Conservation (phyloP, 2,888 invertebrate genomes). For the Sinodicranocentrus sp. region DNA sequence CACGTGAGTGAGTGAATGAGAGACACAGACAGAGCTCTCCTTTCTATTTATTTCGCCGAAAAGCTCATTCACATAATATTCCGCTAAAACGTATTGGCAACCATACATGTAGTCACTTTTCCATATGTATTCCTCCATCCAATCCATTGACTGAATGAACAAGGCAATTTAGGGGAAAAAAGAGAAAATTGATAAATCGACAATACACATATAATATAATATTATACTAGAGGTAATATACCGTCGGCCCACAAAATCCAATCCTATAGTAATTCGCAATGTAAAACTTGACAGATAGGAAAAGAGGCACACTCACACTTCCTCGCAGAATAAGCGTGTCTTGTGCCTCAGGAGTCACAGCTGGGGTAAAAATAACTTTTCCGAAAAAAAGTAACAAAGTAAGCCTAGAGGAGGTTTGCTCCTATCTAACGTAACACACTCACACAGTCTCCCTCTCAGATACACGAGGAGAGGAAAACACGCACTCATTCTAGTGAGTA, state of each 20-base stretch:
- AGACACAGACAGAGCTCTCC: too few relatives aligned
- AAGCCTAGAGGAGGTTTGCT: neutral
- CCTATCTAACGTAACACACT: neutral
- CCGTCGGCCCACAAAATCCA: neutral
- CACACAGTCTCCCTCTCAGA: conserved; percentile 27
- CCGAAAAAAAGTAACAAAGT: conserved; percentile 1
- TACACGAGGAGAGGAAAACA: conserved; percentile 12
- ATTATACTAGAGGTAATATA: neutral
- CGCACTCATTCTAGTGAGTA: conserved; percentile 42
- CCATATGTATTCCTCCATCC: too few relatives aligned
- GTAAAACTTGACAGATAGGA: neutral
- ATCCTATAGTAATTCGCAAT: conserved; percentile 23
- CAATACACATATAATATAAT: conserved; percentile 26
- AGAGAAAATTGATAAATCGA: conserved; percentile 58
- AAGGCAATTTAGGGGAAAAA: conserved; percentile 13
- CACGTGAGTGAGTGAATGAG: too few relatives aligned
- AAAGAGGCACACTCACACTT: too few relatives aligned
- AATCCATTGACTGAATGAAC: conserved; percentile 9
- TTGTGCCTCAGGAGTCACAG: too few relatives aligned
- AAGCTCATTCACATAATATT: too few relatives aligned
- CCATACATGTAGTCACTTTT: too few relatives aligned
- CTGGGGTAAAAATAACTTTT: neutral
- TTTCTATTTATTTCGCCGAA: too few relatives aligned
- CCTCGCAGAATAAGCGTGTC: too few relatives aligned
- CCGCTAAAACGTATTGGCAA: too few relatives aligned